Percentiles rank a stretch among this genome's conserved stretches.
Conservation (phyloP, 2,113 vertebrate genomes). For the Brachypodius melanocephalos region DNA sequence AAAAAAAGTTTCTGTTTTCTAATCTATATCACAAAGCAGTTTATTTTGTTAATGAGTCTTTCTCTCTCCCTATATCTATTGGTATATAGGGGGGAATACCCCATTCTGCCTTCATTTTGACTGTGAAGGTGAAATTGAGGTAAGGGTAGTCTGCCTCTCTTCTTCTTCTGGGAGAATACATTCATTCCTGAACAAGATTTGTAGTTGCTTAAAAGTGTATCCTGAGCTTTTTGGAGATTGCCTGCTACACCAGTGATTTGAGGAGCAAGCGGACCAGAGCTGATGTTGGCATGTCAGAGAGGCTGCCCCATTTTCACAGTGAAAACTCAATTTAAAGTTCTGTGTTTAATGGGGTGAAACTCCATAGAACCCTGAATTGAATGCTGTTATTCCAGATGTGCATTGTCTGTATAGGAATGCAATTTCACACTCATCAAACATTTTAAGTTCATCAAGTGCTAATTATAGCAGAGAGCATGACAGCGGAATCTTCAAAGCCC, state of each 20-base stretch:
- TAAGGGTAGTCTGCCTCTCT: neutral
- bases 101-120: constrained; percentile 4
- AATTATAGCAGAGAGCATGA: constrained; percentile 59
- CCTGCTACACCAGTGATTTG: constrained; percentile 1
- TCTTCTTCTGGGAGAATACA: neutral
- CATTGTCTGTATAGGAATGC: constrained; percentile 58
- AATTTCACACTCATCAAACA: constrained; percentile 74
- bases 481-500: constrained; percentile 45
- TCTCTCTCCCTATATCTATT: neutral
- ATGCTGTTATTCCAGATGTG: constrained; percentile 71
- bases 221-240: constrained; percentile 30
- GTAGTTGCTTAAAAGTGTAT: constrained; percentile 4
- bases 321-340: constrained; percentile 65
- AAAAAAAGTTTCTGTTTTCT: neutral
- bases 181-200: constrained; percentile 1
- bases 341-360: constrained; percentile 40
- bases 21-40: constrained; percentile 20
- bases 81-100: neutral
- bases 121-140: constrained; percentile 41
- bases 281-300: constrained; percentile 63
- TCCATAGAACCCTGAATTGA: constrained; percentile 19
- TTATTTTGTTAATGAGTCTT: neutral
- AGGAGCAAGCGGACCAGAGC: constrained; percentile 41
- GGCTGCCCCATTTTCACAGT: constrained; percentile 28
- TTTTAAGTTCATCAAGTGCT: constrained; percentile 67